Percentiles rank a stretch among this genome's conserved stretches.
phyloP scores from a whole-genome alignment of 2,888 invertebrate genomes.

The Drosophila paranaensis region DNA sequence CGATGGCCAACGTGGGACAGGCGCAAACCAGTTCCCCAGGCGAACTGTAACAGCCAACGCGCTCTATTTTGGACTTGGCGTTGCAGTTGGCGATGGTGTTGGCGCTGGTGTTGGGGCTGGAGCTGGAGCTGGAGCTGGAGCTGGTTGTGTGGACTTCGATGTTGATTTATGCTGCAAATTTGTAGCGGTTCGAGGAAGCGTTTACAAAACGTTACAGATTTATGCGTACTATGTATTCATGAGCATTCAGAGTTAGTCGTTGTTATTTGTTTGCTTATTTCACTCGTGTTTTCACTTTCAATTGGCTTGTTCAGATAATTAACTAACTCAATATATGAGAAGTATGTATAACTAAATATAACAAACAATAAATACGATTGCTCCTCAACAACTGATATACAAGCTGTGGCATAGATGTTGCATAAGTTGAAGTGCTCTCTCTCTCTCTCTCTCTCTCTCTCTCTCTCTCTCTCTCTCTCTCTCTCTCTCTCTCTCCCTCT shows the following conservation, averaged over 20 bases:
- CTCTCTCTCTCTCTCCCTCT: no score
- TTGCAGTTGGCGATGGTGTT: not conserved
- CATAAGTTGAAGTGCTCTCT: not conserved
- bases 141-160: slow-evolving; percentile 13
- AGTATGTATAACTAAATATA: not conserved
- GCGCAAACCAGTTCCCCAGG: slow-evolving; percentile 38
- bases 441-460: not conserved
- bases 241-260: slow-evolving; percentile 20
- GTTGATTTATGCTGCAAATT: slow-evolving; percentile 34
- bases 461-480: not conserved
- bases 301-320: not conserved
- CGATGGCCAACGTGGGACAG: slow-evolving; percentile 28
- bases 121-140: not conserved
- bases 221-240: slow-evolving; percentile 32
- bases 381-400: not conserved
- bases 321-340: not conserved
- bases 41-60: slow-evolving; percentile 34
- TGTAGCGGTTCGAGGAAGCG: slow-evolving; percentile 39
- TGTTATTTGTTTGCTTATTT: not conserved
- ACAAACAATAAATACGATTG: not conserved
- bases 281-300: slow-evolving; percentile 7
- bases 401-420: not conserved
- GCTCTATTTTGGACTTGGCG: slow-evolving; percentile 30
- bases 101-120: not conserved
- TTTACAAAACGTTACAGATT: slow-evolving; percentile 38